Base-by-base conservation (phyloP, 1,140 invertebrate species). In the Mamestra configurata region DNA sequence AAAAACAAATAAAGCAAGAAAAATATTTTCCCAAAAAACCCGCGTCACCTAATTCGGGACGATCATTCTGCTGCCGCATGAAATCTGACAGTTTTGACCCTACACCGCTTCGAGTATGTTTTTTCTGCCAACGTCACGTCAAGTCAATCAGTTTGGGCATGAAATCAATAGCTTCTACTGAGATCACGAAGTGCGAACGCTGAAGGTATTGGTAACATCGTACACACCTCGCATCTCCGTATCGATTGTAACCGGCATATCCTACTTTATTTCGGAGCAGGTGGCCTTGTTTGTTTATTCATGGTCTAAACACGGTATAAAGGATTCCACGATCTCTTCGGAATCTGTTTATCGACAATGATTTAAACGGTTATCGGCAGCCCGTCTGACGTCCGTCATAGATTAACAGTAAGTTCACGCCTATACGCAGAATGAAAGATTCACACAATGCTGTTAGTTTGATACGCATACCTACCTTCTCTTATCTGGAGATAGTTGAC, bases 111-210 rank as follows among this genome's bases (percentile, higher is more conserved):
- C 37, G 35, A 22, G 51, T n/a, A 27, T 79, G 51, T 40, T 82
- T 81, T 82, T 83, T 86, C 64, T 76, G 79, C 79, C 79, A 77
- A 84, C 79, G 79, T 80, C 81, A 81, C 79, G 80, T 88, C 81
- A 83, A 75, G 80, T 90, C 84, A 84, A 86, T 84, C 82, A 84
- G 79, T 79, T 77, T 71, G 75, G 83, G 86, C 88, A 85, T 87
- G 84, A 88, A 89, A 90, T 89, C 85, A 82, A 86, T 88, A 88
- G 81, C 61, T 61, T 46, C 53, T 68, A n/a, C 59, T 53, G 77
- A 80, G 81, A 79, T 86, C 73, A 61, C 76, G 55, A 40, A 40
- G n/a, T 64, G 59, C 31, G 31, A 40, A 31, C 59, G 35, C 15
- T 15, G 55, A 27, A 27, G 22, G 51, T 55, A 15, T 24, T 10